Percentiles rank a stretch among this genome's conserved stretches.
Evolutionary conservation across 2,113 vertebrate genomes (phyloP).

Genomic region (Apteryx mantelli): DNA sequence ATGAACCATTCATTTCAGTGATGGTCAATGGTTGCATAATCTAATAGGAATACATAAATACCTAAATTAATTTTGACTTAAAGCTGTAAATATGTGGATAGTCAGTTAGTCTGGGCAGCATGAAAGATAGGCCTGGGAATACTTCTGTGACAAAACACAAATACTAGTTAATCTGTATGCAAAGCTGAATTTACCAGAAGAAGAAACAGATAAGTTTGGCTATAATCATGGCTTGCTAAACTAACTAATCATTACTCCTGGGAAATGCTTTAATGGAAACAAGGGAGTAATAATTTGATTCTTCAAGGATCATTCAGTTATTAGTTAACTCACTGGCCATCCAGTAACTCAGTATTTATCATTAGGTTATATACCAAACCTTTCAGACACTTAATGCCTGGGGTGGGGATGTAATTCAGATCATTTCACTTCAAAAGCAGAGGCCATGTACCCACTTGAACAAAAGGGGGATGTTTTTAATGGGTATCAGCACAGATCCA

Average conservation of each 20-base stretch:
- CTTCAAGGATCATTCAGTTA: background rate
- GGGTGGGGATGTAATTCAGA: background rate
- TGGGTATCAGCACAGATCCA: background rate
- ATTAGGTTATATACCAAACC: background rate
- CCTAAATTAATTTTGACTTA: background rate
- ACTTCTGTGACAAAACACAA: background rate
- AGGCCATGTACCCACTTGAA: background rate
- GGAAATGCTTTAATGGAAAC: background rate
- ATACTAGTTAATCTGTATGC: background rate
- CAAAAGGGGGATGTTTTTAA: background rate
- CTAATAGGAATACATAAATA: background rate
- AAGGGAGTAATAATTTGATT: background rate
- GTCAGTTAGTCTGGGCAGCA: background rate
- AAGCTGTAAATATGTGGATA: background rate
- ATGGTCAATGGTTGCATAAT: background rate
- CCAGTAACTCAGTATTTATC: background rate
- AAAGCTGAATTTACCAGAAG: background rate
- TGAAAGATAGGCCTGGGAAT: background rate
- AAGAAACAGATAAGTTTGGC: background rate
- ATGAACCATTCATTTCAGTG: background rate
- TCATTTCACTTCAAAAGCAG: conserved; percentile 2
- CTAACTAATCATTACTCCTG: background rate
- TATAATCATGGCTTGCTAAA: background rate
- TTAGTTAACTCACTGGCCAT: background rate
- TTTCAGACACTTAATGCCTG: background rate